A percentile compares a stretch with the other conserved stretches of the same genome.
These are phyloP conservation scores for Caenorhabditis wallacei DNA, from an alignment of 2,888 invertebrate genomes.

Conservation along the genomic window DNA sequence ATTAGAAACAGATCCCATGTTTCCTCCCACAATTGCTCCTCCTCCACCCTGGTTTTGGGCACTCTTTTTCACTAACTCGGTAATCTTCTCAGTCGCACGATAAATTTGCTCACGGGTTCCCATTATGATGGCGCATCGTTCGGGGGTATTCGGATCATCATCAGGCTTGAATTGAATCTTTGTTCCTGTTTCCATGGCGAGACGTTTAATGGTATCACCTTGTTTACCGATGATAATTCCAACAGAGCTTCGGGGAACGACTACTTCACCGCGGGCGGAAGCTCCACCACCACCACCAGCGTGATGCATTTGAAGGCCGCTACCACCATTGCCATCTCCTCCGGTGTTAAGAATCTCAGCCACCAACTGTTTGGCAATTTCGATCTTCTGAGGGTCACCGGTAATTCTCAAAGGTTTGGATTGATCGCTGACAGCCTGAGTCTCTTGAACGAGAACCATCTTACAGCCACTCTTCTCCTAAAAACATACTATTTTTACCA, in stretches of 20 bases:
- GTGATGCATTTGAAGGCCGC: conserved; percentile 26
- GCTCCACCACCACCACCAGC: conserved; percentile 36
- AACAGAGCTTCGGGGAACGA: conserved; percentile 94
- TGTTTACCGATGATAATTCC: conserved; percentile 98
- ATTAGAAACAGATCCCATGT: conserved; percentile 6
- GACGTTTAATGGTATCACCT: conserved; percentile 98
- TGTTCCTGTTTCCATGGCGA: conserved; percentile 95
- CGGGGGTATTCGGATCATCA: conserved; percentile 91
- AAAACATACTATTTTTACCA: conserved; percentile 83
- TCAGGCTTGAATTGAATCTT: conserved; percentile 92
- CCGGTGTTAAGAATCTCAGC: conserved; percentile 40
- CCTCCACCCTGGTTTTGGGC: conserved; percentile 45
- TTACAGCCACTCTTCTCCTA: conserved; percentile 97
- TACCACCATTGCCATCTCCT: conserved; percentile 16
- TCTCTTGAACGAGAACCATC: conserved; percentile 96
- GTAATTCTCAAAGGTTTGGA: conserved; percentile 96
- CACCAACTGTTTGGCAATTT: conserved; percentile 50
- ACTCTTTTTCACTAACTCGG: conserved; percentile 77
- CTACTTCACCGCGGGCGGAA: conserved; percentile 59
- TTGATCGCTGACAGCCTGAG: conserved; percentile 91
- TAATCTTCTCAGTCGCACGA: conserved; percentile 79
- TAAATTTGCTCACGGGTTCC: conserved; percentile 88
- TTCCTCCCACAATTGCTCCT: too few relatives aligned
- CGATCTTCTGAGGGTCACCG: conserved; percentile 90
- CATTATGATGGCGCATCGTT: conserved; percentile 92